Percentiles rank a stretch among this genome's conserved stretches.
phyloP scores from a whole-genome alignment of 2,797 vertebrate genomes.

The Aulostomus chinensis region DNA sequence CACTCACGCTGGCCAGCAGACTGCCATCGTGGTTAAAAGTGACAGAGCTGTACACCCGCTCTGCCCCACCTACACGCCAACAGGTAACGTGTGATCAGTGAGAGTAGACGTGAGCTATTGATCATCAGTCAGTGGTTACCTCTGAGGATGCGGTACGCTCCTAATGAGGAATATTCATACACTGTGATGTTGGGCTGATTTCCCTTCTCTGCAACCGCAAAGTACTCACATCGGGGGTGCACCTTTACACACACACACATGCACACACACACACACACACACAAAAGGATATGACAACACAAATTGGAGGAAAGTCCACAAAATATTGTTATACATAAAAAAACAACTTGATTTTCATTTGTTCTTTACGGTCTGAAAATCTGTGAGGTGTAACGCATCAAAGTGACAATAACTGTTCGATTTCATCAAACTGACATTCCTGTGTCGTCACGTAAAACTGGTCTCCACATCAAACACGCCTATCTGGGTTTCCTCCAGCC shows the following conservation, averaged over 20 bases:
- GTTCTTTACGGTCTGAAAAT: no score
- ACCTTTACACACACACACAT: slow-evolving; percentile 74
- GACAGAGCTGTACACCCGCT: slow-evolving; percentile 80
- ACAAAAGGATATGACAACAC: background rate
- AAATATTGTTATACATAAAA: background rate
- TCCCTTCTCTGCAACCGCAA: slow-evolving; percentile 92
- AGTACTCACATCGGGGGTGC: slow-evolving; percentile 83
- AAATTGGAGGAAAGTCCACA: background rate
- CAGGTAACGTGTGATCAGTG: no score
- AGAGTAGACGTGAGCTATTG: background rate
- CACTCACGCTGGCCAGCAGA: slow-evolving; percentile 88
- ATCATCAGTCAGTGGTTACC: slow-evolving; percentile 67
- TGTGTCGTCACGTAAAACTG: no score
- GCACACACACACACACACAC: slow-evolving; percentile 41
- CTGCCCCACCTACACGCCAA: slow-evolving; percentile 84
- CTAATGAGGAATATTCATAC: slow-evolving; percentile 88
- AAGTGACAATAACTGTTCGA: no score
- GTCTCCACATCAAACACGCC: no score
- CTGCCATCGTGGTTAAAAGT: slow-evolving; percentile 86
- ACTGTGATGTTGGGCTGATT: slow-evolving; percentile 85
- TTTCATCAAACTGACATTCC: no score
- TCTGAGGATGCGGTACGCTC: slow-evolving; percentile 84
- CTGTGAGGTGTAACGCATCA: no score
- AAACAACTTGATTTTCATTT: no score
- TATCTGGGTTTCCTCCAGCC: no score